Evolutionary conservation across 2,888 invertebrate species (phyloP).

Genomic region (Colletes collaris): DNA sequence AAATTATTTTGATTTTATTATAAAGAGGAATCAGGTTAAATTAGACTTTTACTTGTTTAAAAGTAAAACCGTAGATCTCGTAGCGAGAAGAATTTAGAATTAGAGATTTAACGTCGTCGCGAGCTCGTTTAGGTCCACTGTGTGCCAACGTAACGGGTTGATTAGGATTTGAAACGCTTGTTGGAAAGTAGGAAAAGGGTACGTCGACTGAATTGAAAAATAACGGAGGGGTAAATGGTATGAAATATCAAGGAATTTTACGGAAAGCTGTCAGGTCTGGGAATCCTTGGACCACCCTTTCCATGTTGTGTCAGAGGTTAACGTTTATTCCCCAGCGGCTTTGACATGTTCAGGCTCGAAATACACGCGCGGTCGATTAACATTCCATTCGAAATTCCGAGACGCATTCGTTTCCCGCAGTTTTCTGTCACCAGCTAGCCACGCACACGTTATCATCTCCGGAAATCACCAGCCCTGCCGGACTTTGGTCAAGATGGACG

Average conservation of each 20-base stretch:
- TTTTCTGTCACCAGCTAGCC: constrained; percentile 45
- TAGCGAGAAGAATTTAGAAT: too few species aligned
- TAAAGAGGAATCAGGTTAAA: too few species aligned
- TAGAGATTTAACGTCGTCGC: too few species aligned
- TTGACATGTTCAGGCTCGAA: constrained; percentile 17
- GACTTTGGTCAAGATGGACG: constrained; percentile 58
- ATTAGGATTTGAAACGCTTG: too few species aligned
- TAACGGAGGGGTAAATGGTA: not conserved
- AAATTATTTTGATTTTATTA: too few species aligned
- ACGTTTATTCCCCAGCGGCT: not conserved
- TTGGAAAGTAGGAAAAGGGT: too few species aligned
- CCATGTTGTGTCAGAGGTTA: constrained; percentile 37
- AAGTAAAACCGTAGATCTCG: too few species aligned
- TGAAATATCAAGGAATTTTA: not conserved
- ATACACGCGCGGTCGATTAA: constrained; percentile 43
- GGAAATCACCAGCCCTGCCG: constrained; percentile 58
- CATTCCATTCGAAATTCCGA: constrained; percentile 48
- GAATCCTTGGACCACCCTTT: constrained; percentile 21
- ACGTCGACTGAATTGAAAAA: not conserved
- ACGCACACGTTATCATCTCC: constrained; percentile 49
- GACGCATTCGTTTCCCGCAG: constrained; percentile 43
- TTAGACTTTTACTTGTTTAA: too few species aligned
- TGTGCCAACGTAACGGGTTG: too few species aligned
- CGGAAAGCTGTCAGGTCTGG: not conserved
- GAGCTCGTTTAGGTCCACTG: too few species aligned